A percentile compares a stretch with the other conserved stretches of the same genome.
phyloP scores from a whole-genome alignment of 2,888 invertebrate species.

The Phyllotreta cruciferae region DNA sequence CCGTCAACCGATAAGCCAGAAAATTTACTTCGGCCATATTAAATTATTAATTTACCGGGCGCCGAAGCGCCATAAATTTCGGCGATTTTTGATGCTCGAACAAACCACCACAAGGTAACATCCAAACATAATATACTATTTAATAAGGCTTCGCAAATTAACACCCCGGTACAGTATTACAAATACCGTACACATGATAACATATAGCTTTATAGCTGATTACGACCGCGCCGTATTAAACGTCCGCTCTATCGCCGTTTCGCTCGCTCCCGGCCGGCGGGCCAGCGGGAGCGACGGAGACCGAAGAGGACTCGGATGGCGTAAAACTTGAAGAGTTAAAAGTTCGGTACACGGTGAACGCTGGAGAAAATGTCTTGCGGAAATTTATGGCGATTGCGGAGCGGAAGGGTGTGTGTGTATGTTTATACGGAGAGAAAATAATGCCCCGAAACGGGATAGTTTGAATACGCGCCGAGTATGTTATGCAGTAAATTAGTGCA shows the following conservation, averaged over 20 bases:
- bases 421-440: constrained; percentile 48
- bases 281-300: constrained; percentile 17
- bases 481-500: constrained; percentile 48
- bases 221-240: constrained; percentile 34
- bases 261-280: constrained; percentile 8
- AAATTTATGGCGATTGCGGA: constrained; percentile 56
- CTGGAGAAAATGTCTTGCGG: constrained; percentile 51
- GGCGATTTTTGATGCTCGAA: constrained; percentile 52
- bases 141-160: constrained; percentile 60
- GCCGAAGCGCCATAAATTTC: constrained; percentile 52
- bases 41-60: constrained; percentile 53
- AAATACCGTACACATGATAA: constrained; percentile 59
- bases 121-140: constrained; percentile 62
- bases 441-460: constrained; percentile 48
- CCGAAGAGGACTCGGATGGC: constrained; percentile 19
- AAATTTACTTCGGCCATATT: constrained; percentile 46
- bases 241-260: constrained; percentile 31
- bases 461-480: constrained; percentile 48
- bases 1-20: constrained; percentile 41
- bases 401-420: constrained; percentile 46
- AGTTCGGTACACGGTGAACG: constrained; percentile 45
- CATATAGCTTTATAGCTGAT: constrained; percentile 56
- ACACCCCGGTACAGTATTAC: constrained; percentile 57
- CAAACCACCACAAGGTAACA: constrained; percentile 50
- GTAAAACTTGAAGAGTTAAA: constrained; percentile 32